Evolutionary conservation across 2,113 vertebrate species (phyloP), one percentile per base, ranked within the genome.

Genomic region (Ciconia boyciana): DNA sequence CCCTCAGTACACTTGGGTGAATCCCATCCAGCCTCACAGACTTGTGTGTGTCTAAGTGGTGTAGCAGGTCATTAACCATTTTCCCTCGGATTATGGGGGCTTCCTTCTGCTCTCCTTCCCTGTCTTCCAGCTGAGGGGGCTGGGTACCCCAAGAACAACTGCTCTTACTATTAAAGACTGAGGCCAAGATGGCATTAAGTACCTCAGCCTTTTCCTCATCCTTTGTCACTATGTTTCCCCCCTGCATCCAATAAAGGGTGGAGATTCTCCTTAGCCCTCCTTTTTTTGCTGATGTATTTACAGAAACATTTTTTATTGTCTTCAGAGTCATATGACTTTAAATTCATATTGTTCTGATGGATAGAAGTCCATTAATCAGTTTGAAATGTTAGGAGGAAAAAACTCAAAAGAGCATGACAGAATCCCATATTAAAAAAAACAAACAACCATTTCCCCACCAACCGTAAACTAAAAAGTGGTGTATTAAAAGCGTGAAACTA

Each of bases 381-480:
- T 75, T 41, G 25, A 91, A 51, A 20, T 34, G 0, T 28, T 49
- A 29, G 36, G 26, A 82, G 19, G 34, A 39, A 75, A 82, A 64
- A 82, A 31, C 0, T 14, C 49, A 78, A 77, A 51, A 7, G 21
- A 43, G 7, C 11, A 29, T 21, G 20, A 68, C 7, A 39, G 78
- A 41, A 2, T 29, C 25, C 29, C 62, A 11, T 62, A 39, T 18
- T 77, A 41, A 43, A 75, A 80, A 60, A 51, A 4, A 3, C 10
- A 65, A 60, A 1, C 7, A 46, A 10, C 28, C 7, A 16, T 3
- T 13, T 7, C 10, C 17, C 11, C 3, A 4, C 12, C 22, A 52
- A 24, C 13, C 16, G 8, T 52, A 29, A 49, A 19, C 10, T 64
- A 28, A 55, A 75, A 75, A 75, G 16, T 1, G 0, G 17, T 36